Conservation (phyloP, 1,140 invertebrate genomes). For the Pararge aegeria region DNA sequence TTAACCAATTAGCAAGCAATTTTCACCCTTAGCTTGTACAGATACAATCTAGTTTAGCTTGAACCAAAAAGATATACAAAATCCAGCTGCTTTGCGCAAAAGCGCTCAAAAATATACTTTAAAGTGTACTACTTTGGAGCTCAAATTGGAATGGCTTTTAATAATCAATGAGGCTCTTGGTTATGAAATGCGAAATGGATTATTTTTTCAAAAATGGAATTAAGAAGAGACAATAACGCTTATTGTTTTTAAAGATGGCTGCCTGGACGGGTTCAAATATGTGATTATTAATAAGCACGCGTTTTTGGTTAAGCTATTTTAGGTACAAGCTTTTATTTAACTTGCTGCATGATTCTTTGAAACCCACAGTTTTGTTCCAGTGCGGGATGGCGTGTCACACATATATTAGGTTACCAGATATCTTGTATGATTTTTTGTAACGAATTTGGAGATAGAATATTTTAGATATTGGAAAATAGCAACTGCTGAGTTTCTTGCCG, state of each 20-base stretch:
- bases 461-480: too few species aligned
- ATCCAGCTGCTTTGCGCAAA: constrained; percentile 47
- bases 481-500: too few species aligned
- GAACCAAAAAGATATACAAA: constrained; percentile 43
- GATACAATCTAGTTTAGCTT: constrained; percentile 51
- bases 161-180: constrained; percentile 58
- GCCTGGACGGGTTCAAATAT: constrained; percentile 61
- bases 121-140: constrained; percentile 28
- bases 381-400: too few species aligned
- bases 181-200: constrained; percentile 75
- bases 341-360: background rate
- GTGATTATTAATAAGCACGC: constrained; percentile 56
- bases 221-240: constrained; percentile 77
- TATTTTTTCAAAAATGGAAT: constrained; percentile 79
- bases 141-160: constrained; percentile 26
- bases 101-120: constrained; percentile 34
- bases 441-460: too few species aligned
- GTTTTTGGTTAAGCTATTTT: constrained; percentile 59
- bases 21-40: constrained; percentile 40
- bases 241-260: constrained; percentile 77
- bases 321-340: constrained; percentile 6
- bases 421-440: too few species aligned
- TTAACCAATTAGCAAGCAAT: constrained; percentile 61
- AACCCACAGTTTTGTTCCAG: too few species aligned
- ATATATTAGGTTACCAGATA: too few species aligned